Evolutionary conservation across 2,888 invertebrate species (phyloP).

Genomic region (Muscina levida): DNA sequence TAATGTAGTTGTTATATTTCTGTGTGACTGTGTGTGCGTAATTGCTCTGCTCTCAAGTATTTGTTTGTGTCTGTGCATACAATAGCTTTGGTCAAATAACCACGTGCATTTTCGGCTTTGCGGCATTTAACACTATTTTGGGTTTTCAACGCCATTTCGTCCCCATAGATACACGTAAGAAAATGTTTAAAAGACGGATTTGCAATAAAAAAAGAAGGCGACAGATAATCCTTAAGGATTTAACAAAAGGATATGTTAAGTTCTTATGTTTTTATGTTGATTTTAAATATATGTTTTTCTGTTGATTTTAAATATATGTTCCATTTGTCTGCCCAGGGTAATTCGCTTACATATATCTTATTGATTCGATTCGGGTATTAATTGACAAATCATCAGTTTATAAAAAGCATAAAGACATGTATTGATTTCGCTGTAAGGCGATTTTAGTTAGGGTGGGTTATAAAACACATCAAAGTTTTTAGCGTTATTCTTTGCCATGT

Average conservation of each 20-base stretch:
- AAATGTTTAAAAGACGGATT: too few relatives aligned
- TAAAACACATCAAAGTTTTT: too few relatives aligned
- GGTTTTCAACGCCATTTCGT: conserved; percentile 43
- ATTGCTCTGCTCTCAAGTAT: neutral
- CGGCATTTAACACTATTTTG: conserved; percentile 65
- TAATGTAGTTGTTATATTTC: conserved; percentile 66
- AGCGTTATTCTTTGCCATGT: too few relatives aligned
- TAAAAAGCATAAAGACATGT: too few relatives aligned
- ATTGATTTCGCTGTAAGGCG: too few relatives aligned
- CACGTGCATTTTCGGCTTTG: conserved; percentile 68
- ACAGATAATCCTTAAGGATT: conserved; percentile 1
- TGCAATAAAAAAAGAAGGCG: conserved; percentile 10
- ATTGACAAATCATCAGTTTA: too few relatives aligned
- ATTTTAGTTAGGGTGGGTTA: too few relatives aligned
- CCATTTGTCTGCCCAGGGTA: too few relatives aligned
- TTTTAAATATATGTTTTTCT: too few relatives aligned
- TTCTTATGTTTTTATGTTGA: neutral
- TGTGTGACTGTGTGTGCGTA: neutral
- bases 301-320: too few relatives aligned
- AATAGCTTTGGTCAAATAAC: conserved; percentile 61
- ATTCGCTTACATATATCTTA: too few relatives aligned
- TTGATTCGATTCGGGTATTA: too few relatives aligned
- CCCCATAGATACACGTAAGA: conserved; percentile 6
- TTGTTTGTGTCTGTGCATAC: conserved; percentile 37
- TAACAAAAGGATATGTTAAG: neutral